Evolutionary conservation across 2,888 invertebrate species (phyloP).

Genomic region (Andrena bicolor): DNA sequence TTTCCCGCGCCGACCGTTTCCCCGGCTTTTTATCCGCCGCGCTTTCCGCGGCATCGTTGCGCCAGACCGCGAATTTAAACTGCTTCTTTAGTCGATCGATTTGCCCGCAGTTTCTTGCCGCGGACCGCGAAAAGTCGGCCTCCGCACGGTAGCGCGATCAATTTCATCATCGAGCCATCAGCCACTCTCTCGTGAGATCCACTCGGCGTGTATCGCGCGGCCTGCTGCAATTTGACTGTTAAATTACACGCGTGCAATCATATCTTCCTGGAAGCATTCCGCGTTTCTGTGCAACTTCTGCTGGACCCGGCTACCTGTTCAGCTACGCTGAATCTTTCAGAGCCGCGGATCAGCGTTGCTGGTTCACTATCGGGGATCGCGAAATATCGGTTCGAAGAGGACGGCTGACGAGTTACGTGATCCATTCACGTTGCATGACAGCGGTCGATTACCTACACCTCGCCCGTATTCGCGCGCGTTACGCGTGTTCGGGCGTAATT

Average conservation of each 20-base stretch:
- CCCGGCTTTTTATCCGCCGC: neutral
- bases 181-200: too few relatives aligned
- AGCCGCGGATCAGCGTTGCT: neutral
- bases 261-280: too few relatives aligned
- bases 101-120: neutral
- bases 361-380: constrained; percentile 14
- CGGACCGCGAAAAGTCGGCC: neutral
- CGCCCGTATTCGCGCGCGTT: constrained; percentile 62
- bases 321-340: neutral
- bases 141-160: too few relatives aligned
- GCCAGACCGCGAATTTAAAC: constrained; percentile 4
- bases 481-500: constrained; percentile 74
- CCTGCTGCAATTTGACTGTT: too few relatives aligned
- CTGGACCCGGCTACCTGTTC: neutral
- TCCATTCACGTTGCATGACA: constrained; percentile 68
- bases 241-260: too few relatives aligned
- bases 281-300: too few relatives aligned
- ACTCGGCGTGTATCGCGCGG: too few relatives aligned
- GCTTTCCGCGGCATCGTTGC: constrained; percentile 2
- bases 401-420: constrained; percentile 37
- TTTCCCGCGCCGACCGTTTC: constrained; percentile 4
- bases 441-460: constrained; percentile 64
- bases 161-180: too few relatives aligned
- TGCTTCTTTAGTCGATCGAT: neutral
- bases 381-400: constrained; percentile 40